phyloP scores from a whole-genome alignment of 2,888 invertebrate species.

The Hirtodrosophila trivittata region DNA sequence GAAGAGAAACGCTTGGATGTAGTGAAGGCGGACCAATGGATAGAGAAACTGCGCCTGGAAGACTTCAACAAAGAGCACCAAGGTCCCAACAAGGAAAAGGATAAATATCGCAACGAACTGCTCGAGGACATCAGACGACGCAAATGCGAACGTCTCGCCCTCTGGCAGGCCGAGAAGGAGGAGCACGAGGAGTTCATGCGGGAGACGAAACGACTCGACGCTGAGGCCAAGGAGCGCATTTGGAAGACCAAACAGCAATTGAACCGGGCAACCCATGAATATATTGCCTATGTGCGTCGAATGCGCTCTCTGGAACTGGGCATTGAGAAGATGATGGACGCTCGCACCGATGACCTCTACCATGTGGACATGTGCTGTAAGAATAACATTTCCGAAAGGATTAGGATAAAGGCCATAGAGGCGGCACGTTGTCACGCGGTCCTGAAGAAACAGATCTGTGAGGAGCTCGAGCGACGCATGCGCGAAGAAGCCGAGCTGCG shows the following conservation, averaged over 20 bases:
- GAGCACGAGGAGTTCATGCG: conserved; percentile 68
- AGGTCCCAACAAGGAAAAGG: conserved; percentile 8
- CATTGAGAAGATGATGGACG: conserved; percentile 62
- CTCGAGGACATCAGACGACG: conserved; percentile 60
- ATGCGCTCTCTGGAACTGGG: conserved; percentile 70
- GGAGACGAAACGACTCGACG: conserved; percentile 67
- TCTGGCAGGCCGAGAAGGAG: conserved; percentile 50
- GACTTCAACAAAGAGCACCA: conserved; percentile 55
- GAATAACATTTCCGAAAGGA: conserved; percentile 50
- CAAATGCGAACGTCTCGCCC: conserved; percentile 31
- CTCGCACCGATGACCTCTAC: conserved; percentile 69
- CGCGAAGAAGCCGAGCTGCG: conserved; percentile 65
- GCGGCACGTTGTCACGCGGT: conserved; percentile 68
- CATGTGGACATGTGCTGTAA: conserved; percentile 75
- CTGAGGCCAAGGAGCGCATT: conserved; percentile 50
- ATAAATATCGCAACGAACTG: conserved; percentile 67
- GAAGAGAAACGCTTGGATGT: conserved; percentile 60
- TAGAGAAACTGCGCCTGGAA: conserved; percentile 65
- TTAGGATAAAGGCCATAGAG: conserved; percentile 59
- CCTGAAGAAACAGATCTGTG: conserved; percentile 75
- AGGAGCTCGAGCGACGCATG: conserved; percentile 68
- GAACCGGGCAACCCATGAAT: conserved; percentile 69
- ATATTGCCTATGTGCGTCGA: conserved; percentile 70
- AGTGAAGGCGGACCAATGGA: conserved; percentile 42
- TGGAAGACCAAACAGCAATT: conserved; percentile 52